A percentile compares a stretch with the other conserved stretches of the same genome.
phyloP scores from a whole-genome alignment of 2,797 vertebrate species.

The Urophycis tenuis region DNA sequence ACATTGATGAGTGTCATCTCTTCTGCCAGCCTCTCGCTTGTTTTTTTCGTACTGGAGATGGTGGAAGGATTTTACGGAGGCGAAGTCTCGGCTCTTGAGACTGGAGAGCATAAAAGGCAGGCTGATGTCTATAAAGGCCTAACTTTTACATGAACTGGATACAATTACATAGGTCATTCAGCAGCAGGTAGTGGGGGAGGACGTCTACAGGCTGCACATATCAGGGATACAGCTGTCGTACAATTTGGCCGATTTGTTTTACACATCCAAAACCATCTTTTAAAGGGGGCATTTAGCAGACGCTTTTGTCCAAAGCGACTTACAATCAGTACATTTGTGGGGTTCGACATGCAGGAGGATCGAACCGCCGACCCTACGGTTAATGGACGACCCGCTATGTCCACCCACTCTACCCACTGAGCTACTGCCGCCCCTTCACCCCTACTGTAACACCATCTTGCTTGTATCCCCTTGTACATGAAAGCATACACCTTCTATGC shows the following conservation, averaged over 20 bases:
- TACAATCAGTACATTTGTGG: too few species aligned
- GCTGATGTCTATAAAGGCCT: neutral
- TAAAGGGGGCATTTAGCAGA: too few species aligned
- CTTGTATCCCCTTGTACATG: neutral
- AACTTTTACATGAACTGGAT: neutral
- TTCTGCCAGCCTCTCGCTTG: neutral
- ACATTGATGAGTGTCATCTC: neutral
- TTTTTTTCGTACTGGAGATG: neutral
- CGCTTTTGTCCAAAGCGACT: too few species aligned
- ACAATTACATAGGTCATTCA: neutral
- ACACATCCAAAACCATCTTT: neutral
- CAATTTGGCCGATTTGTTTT: neutral
- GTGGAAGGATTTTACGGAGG: neutral
- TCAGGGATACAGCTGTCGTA: neutral
- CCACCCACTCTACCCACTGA: too few species aligned
- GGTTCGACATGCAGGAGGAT: too few species aligned
- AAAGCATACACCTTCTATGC: neutral
- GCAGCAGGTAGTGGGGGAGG: too few species aligned
- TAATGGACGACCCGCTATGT: too few species aligned
- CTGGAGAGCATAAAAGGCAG: neutral
- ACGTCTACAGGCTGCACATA: neutral
- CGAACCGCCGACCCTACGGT: too few species aligned
- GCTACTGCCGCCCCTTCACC: too few species aligned
- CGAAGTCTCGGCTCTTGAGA: neutral
- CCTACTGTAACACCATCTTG: too few species aligned